Base-by-base conservation (phyloP, 2,113 vertebrate genomes). In the Geothlypis trichas region DNA sequence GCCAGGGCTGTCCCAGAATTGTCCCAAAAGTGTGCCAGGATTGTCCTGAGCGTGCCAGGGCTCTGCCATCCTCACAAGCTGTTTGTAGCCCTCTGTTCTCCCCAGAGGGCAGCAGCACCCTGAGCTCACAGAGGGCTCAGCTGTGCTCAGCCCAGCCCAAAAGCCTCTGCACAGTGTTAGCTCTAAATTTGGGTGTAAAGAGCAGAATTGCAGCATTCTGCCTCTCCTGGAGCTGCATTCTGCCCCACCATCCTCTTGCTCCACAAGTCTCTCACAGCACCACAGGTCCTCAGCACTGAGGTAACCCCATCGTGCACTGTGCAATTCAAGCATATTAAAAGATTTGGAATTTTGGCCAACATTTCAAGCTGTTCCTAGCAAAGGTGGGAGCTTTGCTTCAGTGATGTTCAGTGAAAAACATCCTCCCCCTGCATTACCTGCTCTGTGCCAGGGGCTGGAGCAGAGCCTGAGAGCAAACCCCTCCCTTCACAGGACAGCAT, bases 401-500 rank as follows among this genome's bases (percentile, higher is more conserved):
- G 39, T 19, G 8, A 7, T 15, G 3, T 18, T 46, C 26, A 33
- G 24, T 15, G 13, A 41, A 47, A 35, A 67, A 18, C 7, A 24
- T 1, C 2, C 21, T 39, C 13, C 31, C 11, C 22, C 23, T 33
- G 24, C 16, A 13, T 8, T 5, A 8, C 8, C 19, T 17, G 65
- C 68, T 59, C 3, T 11, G 14, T 30, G 47, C 11, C n/a, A 35
- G 13, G 30, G 54, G 46, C 59, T 72, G 7, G 52, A 80, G 42
- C 74, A 47, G 54, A 35, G 7, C 54, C 41, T 16, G 30, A 14
- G 55, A 55, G 57, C 67, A 69, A 63, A 68, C 2, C n/a, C 35
- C 26, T 37, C 67, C n/a, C 33, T 10, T 28, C 1, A 1, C 16
- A 16, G 0, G 5, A 1, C 13, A 49, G 2, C 22, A 2, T 13